These are phyloP conservation scores for Brachyhypopomus gauderio DNA, from an alignment of 2,113 vertebrate species.

Conservation along the genomic window DNA sequence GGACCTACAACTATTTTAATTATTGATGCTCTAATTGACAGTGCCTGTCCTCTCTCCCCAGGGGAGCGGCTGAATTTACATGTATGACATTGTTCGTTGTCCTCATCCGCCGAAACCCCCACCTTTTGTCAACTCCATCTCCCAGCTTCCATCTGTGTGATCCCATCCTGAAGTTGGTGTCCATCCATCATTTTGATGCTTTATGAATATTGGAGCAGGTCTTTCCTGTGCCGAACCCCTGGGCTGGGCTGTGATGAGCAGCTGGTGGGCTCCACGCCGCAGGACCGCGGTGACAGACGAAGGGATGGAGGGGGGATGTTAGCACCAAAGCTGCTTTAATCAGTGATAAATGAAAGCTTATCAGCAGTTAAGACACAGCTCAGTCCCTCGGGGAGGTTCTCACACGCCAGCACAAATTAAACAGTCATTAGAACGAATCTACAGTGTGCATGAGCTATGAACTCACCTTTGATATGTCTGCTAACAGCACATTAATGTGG, in stretches of 20 bases:
- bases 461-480: conserved; percentile 32
- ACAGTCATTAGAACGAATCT: conserved; percentile 45
- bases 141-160: conserved; percentile 35
- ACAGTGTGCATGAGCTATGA: conserved; percentile 1
- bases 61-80: conserved; percentile 49
- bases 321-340: conserved; percentile 34
- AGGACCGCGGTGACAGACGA: conserved; percentile 22
- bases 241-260: conserved; percentile 28
- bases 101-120: conserved; percentile 12
- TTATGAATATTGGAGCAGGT: conserved; percentile 9
- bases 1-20: conserved; percentile 56
- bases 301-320: not conserved
- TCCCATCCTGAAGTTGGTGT: conserved; percentile 9
- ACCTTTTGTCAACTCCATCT: not conserved
- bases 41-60: conserved; percentile 24
- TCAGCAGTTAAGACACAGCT: conserved; percentile 34
- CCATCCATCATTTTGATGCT: conserved; percentile 30
- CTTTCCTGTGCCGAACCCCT: not conserved
- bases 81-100: conserved; percentile 48
- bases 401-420: conserved; percentile 51
- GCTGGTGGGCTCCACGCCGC: conserved; percentile 12
- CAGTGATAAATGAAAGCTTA: conserved; percentile 50
- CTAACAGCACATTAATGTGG: conserved; percentile 14
- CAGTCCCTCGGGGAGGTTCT: conserved; percentile 36
- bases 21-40: conserved; percentile 59